Evolutionary conservation across 1,140 invertebrate species (phyloP), one percentile per base, ranked within the genome.

Genomic region (Idris sp.): DNA sequence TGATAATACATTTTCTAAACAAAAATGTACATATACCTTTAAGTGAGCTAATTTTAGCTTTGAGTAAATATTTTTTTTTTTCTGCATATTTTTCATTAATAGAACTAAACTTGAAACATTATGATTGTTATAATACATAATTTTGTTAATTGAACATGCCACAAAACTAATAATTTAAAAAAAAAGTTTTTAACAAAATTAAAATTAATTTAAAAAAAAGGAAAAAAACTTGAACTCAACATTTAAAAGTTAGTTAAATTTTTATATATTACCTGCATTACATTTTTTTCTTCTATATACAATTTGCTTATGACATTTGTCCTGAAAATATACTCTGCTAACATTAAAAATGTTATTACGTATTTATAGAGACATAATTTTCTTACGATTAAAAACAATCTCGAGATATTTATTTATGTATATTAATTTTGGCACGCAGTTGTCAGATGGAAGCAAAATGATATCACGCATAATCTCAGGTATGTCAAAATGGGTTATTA

Each of bases 361-460:
- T 56, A 26, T 43, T 41, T 28, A 40, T 28, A 7, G 11, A 26
- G 9, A 15, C 18, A 22, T 36, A 35, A 9, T 11, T 8, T 49
- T 2, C 13, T n/a, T 35, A 35, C 11, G 14, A 14, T 48, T 6
- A 41, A 4, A 43, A 43, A 26, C 35, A 11, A 43, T 40, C 8
- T 67, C 8, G 31, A 16, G 22, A 67, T 25, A 44, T n/a, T n/a
- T n/a, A n/a, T n/a, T n/a, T n/a, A 13, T 40, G 18, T 8, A 51
- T 1, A 38, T 38, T 26, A 26, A 59, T 44, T 81, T 85, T 85
- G 83, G 83, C 83, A 85, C 83, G 73, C 81, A 76, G 73, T 82
- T 75, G 80, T 78, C 72, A 78, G 83, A 78, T 80, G 79, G 82
- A 84, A 83, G 77, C 79, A 18, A 84, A 84, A 83, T 79, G 68